Percentiles rank a stretch among this genome's conserved stretches.
phyloP scores from a whole-genome alignment of 1,140 invertebrate species.

The Macrostomum lignano region DNA sequence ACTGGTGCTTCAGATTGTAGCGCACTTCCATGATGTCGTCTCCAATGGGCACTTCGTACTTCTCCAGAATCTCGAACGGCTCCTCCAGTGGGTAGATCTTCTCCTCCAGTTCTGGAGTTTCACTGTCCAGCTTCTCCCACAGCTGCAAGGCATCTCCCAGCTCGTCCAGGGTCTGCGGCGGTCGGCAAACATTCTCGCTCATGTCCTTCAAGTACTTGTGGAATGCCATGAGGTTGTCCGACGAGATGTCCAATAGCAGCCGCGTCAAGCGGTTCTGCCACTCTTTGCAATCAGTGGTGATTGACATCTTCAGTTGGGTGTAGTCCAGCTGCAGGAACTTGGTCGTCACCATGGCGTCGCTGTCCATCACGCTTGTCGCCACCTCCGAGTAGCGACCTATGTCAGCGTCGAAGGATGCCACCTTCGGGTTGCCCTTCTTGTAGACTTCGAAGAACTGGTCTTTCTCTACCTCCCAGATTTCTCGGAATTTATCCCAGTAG shows the following conservation, averaged over 20 bases:
- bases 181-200: conserved; percentile 13
- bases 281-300: conserved; percentile 43
- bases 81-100: conserved; percentile 41
- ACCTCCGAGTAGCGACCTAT: conserved; percentile 43
- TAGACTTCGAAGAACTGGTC: conserved; percentile 42
- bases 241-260: conserved; percentile 38
- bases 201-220: conserved; percentile 34
- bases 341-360: conserved; percentile 42
- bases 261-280: conserved; percentile 47
- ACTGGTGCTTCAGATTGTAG: conserved; percentile 35
- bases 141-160: conserved; percentile 30
- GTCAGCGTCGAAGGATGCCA: conserved; percentile 44
- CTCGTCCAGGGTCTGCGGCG: conserved; percentile 27
- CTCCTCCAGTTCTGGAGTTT: conserved; percentile 34
- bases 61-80: conserved; percentile 39
- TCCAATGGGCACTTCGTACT: conserved; percentile 31
- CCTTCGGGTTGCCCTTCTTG: conserved; percentile 37
- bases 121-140: conserved; percentile 35
- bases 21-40: conserved; percentile 29
- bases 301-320: conserved; percentile 40
- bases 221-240: conserved; percentile 35
- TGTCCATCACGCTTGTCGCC: conserved; percentile 43
- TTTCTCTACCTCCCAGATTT: conserved; percentile 53
- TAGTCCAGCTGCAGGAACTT: conserved; percentile 49
- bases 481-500: conserved; percentile 44